Base-by-base conservation (phyloP, 1,140 invertebrate species). In the Papilio glaucus region DNA sequence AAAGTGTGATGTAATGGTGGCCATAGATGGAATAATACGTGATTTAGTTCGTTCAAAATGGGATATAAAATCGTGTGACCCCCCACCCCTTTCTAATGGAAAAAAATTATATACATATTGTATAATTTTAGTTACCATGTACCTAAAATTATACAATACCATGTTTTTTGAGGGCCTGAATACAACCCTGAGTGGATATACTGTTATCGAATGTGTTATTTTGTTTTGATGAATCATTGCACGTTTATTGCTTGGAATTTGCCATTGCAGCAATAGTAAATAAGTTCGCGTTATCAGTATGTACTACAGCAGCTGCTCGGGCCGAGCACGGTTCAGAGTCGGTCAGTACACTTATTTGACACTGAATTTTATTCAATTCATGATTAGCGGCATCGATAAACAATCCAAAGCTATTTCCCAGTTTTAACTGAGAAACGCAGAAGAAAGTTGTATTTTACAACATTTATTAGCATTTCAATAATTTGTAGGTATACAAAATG, bases 181-280 rank as follows among this genome's bases (percentile, higher is more conserved):
- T n/a, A n/a, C n/a, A n/a, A n/a, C n/a, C n/a, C n/a, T n/a, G n/a
- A 41, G 15, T 24, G 18, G 15, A 12, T 10, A 21, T 13, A 8
- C 41, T 7, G 65, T 68, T 68, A 68, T 68, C 65, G 39, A 42
- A 21, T 15, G 39, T 67, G 39, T 33, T 33, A 61, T 42, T 24
- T 68, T 68, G 41, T 68, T 68, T 68, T 68, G 65, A 45, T 68
- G 65, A 68, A n/a, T 68, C 65, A 68, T 68, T 68, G 13, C 21
- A 68, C 33, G 37, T 68, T 67, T 68, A 68, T 68, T 68, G 39
- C 39, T 68, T 21, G 65, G 65, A 68, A 68, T 68, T 68, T 68
- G 65, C 65, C 65, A 41, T 45, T 45, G 10, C 18, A 24, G 18
- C 12, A 57, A 45, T 68, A 68, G 65, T 68, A 68, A 68, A 68